Base-by-base conservation (phyloP, 2,888 invertebrate species). In the Oligia strigilis region DNA sequence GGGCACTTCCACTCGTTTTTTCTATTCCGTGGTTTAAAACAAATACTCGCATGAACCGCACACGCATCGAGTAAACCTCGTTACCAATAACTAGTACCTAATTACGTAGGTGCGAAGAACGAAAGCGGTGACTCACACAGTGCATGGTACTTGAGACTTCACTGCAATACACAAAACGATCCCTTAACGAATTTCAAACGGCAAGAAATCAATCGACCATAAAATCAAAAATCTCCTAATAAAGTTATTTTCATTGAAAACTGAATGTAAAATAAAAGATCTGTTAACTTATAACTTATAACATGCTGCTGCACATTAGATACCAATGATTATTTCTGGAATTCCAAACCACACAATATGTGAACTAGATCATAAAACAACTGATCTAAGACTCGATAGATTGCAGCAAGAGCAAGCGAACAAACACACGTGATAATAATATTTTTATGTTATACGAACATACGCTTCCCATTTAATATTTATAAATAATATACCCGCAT, bases 91-190 rank as follows among this genome's bases (percentile, higher is more conserved):
- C 90, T 84, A 85, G 85, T 90, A 78, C 60, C 49, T 36, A 91
- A 93, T 93, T 92, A 94, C 89, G 89, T 93, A 92, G 91, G 93
- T 93, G 93, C 92, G 91, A 94, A 94, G 92, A 94, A 94, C 92
- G 94, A 96, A 96, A 95, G 94, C 95, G 91, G 90, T 95, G 94
- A 96, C 92, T 95, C 95, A 95, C 90, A 93, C 92, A 92, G 92
- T 93, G 93, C 93, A 88, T 80, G 81, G 88, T 86, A 86, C 90
- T 72, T 67, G 13, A 78, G 84, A 88, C 86, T 81, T 86, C 86
- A 87, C 87, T 87, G 86, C 83, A 91, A 89, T 64, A 23, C 43
- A 71, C 46, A 69, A 60, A 75, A 75, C 13, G 4, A 36, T n/a
- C n/a, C 60, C 66, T 14, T 19, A 19, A 46, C 60, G 5, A 58